Base-by-base conservation (phyloP, 2,113 vertebrate species). In the Cyanocitta stelleri region DNA sequence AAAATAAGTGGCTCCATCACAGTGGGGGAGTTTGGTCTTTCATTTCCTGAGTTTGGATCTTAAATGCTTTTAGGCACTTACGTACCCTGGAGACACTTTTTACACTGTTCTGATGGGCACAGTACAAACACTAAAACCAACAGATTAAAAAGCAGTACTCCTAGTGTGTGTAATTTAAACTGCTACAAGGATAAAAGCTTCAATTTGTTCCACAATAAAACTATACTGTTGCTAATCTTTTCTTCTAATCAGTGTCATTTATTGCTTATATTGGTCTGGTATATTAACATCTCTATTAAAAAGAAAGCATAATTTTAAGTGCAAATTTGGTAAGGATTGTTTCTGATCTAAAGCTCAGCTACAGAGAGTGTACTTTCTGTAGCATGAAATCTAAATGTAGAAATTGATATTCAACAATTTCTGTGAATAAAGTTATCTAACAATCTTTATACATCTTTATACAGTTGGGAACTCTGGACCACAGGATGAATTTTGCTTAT, bases 31-130 rank as follows among this genome's bases (percentile, higher is more conserved):
- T 67, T 85, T 89, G 86, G 95, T 93, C 95, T 94, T 96, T 97
- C 95, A 93, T 94, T 94, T 92, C 95, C 94, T 96, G 95, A 94
- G 93, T 94, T 97, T 95, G 87, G 91, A 94, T 91, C 58, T 93
- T 92, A 89, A 95, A 96, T 92, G 90, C 69, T 94, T 94, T 95
- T 95, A 96, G 90, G 90, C 76, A 92, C 62, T 94, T 87, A 41
- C 0, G 3, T 82, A 89, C 93, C 69, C 90, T 89, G 77, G 95
- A 97, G 96, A 94, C 93, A 62, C 49, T 93, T 95, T 95, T 96
- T 96, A 94, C 74, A 59, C 88, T 76, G 77, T 93, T 96, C 92
- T 93, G 96, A 97, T 95, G 90, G 96, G 84, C 93, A 87, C 49
- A 79, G 76, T 69, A 62, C 94, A 95, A 96, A 94, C 64, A 78